Evolutionary conservation across 2,888 invertebrate genomes (phyloP), one percentile per base, ranked within the genome.

Genomic region (Torymus tubicola): DNA sequence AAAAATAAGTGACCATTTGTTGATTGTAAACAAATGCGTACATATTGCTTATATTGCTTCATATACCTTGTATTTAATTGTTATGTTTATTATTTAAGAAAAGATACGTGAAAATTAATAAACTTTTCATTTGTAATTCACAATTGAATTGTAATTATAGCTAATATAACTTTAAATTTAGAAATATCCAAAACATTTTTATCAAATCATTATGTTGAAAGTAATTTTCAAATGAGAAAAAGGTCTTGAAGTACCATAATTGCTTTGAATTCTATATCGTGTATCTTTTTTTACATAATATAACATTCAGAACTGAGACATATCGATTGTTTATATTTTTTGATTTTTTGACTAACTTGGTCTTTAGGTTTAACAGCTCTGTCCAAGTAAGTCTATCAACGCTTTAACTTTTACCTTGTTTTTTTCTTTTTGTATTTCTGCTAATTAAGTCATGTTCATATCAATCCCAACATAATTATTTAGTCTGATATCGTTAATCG

Each of bases 381-480:
- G 24, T 4, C 53, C 24, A 53, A 31, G 50, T 2, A 14, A 69
- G 52, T 64, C 50, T 18, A 24, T 68, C 14, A 69, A 70, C n/a
- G 65, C 55, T 65, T 60, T 8, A 74, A 52, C 11, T 70, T 50
- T 65, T 75, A 72, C 11, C 78, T 81, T 61, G 61, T 61, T 68
- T 78, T 70, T 2, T 50, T 42, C 71, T 68, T 53, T 70, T 74
- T 70, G 24, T 65, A 74, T 67, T 70, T 63, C 60, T 74, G 14
- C 61, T 72, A 71, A 18, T 72, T 76, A 77, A 81, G 60, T 70
- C 24, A 73, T 64, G 31, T 77, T 74, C 16, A 70, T 65, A 42
- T 83, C 42, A 80, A 85, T 81, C 79, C 80, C 77, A 83, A 81
- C 83, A 84, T 86, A 84, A 85, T 87, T 85, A 87, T 87, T 86